Conservation (phyloP, 2,797 vertebrate species). For the Mustela erminea region DNA sequence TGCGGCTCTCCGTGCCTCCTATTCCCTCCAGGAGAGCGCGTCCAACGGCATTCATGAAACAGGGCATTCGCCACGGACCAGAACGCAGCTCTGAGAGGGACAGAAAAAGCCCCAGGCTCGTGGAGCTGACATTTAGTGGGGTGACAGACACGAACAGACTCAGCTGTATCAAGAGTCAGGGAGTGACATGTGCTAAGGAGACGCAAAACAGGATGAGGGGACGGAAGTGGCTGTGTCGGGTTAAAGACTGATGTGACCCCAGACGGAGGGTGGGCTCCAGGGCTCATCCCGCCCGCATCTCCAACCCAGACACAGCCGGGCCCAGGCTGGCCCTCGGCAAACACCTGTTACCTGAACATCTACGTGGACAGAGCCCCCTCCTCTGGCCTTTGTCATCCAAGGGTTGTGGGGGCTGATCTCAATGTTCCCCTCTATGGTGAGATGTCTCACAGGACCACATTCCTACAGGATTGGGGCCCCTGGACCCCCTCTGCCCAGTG, state of each 20-base stretch:
- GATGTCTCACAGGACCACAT: not conserved
- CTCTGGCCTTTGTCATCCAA: accelerated
- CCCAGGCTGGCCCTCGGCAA: not conserved
- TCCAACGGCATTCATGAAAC: not conserved
- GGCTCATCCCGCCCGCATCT: not conserved
- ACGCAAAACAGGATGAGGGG: not conserved
- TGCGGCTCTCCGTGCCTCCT: not conserved
- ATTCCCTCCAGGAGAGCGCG: accelerated
- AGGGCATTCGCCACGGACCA: accelerated
- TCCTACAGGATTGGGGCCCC: not conserved
- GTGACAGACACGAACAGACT: not conserved
- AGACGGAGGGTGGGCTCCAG: not conserved
- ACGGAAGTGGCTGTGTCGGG: accelerated
- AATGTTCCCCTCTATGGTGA: not conserved
- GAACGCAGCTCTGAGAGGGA: not conserved
- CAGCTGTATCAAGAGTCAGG: not conserved
- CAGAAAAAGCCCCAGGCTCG: not conserved
- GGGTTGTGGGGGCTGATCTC: not conserved
- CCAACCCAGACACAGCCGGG: too few species aligned
- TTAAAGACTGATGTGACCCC: not conserved
- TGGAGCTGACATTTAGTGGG: accelerated
- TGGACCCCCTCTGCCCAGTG: not conserved
- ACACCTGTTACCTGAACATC: not conserved
- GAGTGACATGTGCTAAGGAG: accelerated
- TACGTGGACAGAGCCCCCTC: not conserved